Evolutionary conservation across 2,113 vertebrate genomes (phyloP).

Genomic region (Ascaphus truei): DNA sequence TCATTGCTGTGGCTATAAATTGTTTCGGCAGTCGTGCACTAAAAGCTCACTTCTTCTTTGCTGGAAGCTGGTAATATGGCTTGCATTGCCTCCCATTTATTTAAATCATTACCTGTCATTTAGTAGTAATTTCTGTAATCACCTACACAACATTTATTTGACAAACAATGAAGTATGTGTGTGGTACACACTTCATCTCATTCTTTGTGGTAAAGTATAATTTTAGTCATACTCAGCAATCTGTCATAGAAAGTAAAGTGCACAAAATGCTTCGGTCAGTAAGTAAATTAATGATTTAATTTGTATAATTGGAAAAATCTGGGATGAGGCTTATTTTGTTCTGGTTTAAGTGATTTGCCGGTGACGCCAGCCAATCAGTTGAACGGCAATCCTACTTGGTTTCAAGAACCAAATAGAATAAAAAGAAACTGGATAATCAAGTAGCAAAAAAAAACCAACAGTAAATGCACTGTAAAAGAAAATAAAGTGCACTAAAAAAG

Average conservation of each 20-base stretch:
- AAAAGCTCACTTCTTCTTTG: no score
- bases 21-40: background rate
- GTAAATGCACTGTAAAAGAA: no score
- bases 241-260: background rate
- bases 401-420: no score
- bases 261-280: background rate
- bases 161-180: background rate
- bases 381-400: no score
- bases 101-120: conserved; percentile 22
- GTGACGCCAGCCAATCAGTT: no score
- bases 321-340: no score
- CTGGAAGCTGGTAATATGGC: background rate
- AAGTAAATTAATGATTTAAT: background rate
- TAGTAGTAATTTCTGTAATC: conserved; percentile 1
- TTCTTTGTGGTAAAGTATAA: background rate
- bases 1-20: conserved; percentile 3
- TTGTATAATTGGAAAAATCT: no score
- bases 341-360: no score
- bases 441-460: no score
- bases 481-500: no score
- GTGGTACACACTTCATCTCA: background rate
- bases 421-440: no score
- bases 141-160: background rate
- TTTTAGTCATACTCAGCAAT: background rate
- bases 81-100: background rate